Evolutionary conservation across 2,888 invertebrate genomes (phyloP), one percentile per base, ranked within the genome.

Genomic region (Oxystoma pomonae): DNA sequence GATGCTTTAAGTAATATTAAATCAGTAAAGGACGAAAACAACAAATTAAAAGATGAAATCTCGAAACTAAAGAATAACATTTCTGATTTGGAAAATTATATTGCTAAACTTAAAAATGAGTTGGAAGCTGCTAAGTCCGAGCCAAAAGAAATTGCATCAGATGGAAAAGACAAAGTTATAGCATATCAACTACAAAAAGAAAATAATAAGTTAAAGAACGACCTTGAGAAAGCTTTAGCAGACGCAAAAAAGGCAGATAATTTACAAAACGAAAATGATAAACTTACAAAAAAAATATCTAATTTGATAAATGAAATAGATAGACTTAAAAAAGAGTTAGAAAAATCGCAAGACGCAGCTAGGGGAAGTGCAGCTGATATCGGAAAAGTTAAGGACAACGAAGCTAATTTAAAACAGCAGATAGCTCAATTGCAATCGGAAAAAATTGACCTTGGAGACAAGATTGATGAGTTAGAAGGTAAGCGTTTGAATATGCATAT

Each of bases 171-270:
- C 21, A 69, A 68, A 61, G 62, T 69, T 51, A 53, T 65, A 49
- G 19, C 69, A 5, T 64, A 67, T 18, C 63, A 70, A 51, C 58
- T 71, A 9, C 66, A 71, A 62, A 52, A 58, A 16, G 73, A 72
- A 57, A 74, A 74, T 65, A 65, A 59, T 5, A 70, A 70, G 55
- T 19, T 71, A 19, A 70, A 71, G 56, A 69, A 71, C 58, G 67
- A 69, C 20, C 59, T 72, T 18, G 70, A 70, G 5, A 53, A 63
- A n/a, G 59, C 66, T 19, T 20, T 65, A 18, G 60, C 61, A 16
- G 67, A 67, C 53, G 66, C 63, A 1, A 64, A 58, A 49, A 59
- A 51, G 16, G 60, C 56, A 0, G 20, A 17, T 12, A 57, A 65
- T 16, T 35, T 68, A 1, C 35, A 66, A 61, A 64, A 66, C 19